Evolutionary conservation across 2,113 vertebrate genomes (phyloP).

Genomic region (Trichomycterus rosablanca): DNA sequence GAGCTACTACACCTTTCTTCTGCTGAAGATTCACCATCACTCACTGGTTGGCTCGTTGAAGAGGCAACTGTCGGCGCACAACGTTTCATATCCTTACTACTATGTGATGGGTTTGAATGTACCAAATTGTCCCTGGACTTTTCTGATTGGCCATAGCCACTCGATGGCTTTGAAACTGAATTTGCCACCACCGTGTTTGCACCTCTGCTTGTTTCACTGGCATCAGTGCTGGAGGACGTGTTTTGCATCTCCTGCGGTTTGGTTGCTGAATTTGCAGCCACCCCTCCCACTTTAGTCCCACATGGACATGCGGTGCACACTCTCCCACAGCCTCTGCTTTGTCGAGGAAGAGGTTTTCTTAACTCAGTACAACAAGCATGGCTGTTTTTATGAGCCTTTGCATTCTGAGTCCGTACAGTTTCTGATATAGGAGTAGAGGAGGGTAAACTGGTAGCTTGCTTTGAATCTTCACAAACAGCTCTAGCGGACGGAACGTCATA

Average conservation of each 20-base stretch:
- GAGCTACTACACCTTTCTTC: background rate
- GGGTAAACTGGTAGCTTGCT: background rate
- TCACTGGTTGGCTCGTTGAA: background rate
- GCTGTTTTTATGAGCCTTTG: background rate
- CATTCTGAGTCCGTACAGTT: background rate
- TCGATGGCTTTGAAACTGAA: background rate
- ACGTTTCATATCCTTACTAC: background rate
- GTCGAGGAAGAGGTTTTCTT: conserved; percentile 29
- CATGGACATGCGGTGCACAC: conserved; percentile 55
- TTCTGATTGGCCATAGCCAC: background rate
- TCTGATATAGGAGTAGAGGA: background rate
- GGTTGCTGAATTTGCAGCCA: background rate
- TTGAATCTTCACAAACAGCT: background rate
- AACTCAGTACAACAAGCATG: background rate
- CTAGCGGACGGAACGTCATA: background rate
- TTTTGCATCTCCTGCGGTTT: conserved; percentile 11
- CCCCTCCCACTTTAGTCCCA: conserved; percentile 36
- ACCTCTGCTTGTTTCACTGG: background rate
- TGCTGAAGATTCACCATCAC: background rate
- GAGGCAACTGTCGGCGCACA: background rate
- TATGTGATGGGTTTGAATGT: background rate
- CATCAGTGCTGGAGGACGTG: background rate
- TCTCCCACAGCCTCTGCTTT: conserved; percentile 41
- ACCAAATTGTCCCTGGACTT: background rate
- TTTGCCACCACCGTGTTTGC: background rate